Conservation (phyloP, 2,113 vertebrate species). For the Caretta caretta region DNA sequence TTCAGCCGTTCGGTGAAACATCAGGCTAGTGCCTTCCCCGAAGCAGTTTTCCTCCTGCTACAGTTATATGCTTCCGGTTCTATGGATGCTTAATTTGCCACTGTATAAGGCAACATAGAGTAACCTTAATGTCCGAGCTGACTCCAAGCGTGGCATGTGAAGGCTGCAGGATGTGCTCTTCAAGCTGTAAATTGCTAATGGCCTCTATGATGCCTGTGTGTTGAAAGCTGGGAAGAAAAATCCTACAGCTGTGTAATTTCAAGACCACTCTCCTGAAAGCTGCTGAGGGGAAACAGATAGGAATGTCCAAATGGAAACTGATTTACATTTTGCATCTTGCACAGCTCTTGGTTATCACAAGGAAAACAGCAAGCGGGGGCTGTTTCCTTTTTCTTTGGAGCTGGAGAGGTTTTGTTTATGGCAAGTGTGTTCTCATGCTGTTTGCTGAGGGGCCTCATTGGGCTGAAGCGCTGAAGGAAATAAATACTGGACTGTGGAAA, state of each 20-base stretch:
- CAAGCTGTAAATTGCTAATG: conserved; percentile 49
- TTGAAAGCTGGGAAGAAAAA: conserved; percentile 59
- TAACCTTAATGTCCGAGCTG: not conserved
- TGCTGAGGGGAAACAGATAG: conserved; percentile 34
- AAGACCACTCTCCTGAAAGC: conserved; percentile 44
- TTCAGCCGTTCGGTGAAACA: not conserved
- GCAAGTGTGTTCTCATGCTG: conserved; percentile 1
- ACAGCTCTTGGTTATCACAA: not conserved
- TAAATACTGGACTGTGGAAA: too few species aligned
- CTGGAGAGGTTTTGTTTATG: not conserved
- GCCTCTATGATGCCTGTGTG: conserved; percentile 57
- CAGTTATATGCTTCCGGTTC: not conserved
- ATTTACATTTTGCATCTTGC: conserved; percentile 30
- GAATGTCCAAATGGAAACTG: conserved; percentile 43
- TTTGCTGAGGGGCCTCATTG: not conserved
- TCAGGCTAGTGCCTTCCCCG: not conserved
- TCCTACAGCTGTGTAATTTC: conserved; percentile 33
- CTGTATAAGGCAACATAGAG: conserved; percentile 46
- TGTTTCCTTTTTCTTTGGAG: not conserved
- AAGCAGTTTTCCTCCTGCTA: not conserved
- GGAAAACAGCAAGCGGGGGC: not conserved
- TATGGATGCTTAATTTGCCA: not conserved
- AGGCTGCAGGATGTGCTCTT: conserved; percentile 42
- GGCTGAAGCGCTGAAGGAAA: accelerated
- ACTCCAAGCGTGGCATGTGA: conserved; percentile 11